phyloP scores from a whole-genome alignment of 2,888 invertebrate species.

The Cheilosia impressa region DNA sequence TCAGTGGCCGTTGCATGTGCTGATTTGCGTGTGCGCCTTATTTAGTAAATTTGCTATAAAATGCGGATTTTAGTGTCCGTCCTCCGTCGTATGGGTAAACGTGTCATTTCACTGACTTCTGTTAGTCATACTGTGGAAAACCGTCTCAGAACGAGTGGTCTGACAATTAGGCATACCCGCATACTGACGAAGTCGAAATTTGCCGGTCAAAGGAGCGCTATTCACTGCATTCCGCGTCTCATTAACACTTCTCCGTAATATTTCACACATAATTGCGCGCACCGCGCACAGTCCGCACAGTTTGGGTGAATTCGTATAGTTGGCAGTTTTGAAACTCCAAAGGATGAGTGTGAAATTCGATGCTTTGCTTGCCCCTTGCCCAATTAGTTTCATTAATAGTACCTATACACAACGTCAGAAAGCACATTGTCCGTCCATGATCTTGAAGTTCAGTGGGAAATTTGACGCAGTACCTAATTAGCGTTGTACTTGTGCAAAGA shows the following conservation, averaged over 20 bases:
- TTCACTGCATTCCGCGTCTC: conserved; percentile 66
- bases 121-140: conserved; percentile 50
- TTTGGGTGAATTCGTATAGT: conserved; percentile 32
- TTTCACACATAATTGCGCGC: conserved; percentile 74
- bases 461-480: conserved; percentile 55
- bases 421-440: neutral
- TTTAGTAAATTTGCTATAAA: neutral
- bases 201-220: conserved; percentile 44
- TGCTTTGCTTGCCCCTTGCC: conserved; percentile 49
- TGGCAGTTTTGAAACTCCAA: conserved; percentile 15
- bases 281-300: conserved; percentile 31
- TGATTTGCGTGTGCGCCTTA: conserved; percentile 29
- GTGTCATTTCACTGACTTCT: conserved; percentile 63
- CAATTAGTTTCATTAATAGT: conserved; percentile 68
- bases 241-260: conserved; percentile 72
- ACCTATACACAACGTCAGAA: conserved; percentile 34
- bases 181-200: conserved; percentile 8
- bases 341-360: conserved; percentile 67
- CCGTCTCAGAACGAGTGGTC: neutral
- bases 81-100: conserved; percentile 8
- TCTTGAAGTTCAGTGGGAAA: conserved; percentile 46
- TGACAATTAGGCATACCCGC: conserved; percentile 28
- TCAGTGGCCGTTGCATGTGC: conserved; percentile 41
- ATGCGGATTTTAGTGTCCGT: no score
- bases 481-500: conserved; percentile 47